phyloP scores from a whole-genome alignment of 1,140 invertebrate genomes.

The Chymomyza costata region DNA sequence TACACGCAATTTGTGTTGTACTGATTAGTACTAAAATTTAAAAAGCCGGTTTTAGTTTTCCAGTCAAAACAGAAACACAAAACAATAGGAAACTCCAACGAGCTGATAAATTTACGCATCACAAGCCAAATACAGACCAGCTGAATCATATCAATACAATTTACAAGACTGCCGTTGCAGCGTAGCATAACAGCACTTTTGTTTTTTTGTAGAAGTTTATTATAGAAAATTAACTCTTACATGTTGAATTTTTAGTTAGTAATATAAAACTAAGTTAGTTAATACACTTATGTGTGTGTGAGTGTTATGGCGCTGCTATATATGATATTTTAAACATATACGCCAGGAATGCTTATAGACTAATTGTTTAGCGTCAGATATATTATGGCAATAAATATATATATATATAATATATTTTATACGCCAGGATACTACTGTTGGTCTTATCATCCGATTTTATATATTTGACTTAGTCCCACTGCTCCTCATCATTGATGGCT shows the following conservation, averaged over 20 bases:
- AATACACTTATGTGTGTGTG: background rate
- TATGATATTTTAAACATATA: background rate
- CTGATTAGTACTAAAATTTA: background rate
- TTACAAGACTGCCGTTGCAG: no score
- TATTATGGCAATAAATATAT: no score
- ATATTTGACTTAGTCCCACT: conserved; percentile 35
- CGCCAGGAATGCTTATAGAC: no score
- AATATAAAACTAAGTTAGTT: no score
- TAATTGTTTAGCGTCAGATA: no score
- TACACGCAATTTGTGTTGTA: conserved; percentile 4
- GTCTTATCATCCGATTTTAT: no score
- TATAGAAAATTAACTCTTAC: background rate
- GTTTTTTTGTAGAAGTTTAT: background rate
- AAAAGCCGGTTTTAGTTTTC: background rate
- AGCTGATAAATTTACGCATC: no score
- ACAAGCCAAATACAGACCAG: background rate
- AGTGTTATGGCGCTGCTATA: background rate
- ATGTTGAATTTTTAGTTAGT: background rate
- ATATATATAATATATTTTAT: no score
- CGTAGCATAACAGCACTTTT: background rate
- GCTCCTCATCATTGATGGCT: conserved; percentile 24
- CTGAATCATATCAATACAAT: background rate
- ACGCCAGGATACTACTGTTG: no score
- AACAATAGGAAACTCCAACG: no score
- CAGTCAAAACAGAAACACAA: background rate